Conservation (phyloP, 1,140 invertebrate genomes). For the Piezodorus guildinii region DNA sequence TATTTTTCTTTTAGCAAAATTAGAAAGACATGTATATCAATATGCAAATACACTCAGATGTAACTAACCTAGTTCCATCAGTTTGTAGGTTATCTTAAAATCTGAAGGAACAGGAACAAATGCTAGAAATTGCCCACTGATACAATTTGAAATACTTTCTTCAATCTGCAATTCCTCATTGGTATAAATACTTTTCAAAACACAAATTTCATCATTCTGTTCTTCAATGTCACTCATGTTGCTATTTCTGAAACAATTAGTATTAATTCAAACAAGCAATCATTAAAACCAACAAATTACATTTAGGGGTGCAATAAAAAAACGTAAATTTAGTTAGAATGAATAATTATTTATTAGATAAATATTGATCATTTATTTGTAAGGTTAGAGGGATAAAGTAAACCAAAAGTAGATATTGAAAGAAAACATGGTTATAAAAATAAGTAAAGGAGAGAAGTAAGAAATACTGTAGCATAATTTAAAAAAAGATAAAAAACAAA, state of each 20-base stretch:
- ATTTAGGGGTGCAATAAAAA: neutral
- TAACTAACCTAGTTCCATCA: slow-evolving; percentile 7
- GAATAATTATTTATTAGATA: no score
- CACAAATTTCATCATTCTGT: slow-evolving; percentile 13
- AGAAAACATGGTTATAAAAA: no score
- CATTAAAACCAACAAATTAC: neutral
- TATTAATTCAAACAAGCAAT: no score
- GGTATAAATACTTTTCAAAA: slow-evolving; percentile 13
- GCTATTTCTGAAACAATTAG: neutral
- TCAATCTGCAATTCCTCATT: slow-evolving; percentile 9
- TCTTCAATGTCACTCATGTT: slow-evolving; percentile 11
- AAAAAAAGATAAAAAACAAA: no score
- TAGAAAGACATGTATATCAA: no score
- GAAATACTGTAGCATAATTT: no score
- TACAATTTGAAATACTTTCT: neutral
- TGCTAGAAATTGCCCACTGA: slow-evolving; percentile 10
- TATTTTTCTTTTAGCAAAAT: no score
- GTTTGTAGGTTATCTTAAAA: neutral
- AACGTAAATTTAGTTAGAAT: neutral
- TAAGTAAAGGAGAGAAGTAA: no score
- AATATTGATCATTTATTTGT: no score
- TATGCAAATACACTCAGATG: neutral
- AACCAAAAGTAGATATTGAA: no score
- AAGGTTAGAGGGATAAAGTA: no score
- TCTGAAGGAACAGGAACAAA: neutral